Percentiles rank a stretch among this genome's conserved stretches.
Evolutionary conservation across 2,113 vertebrate species (phyloP).

Genomic region (Hiodon tergisus): DNA sequence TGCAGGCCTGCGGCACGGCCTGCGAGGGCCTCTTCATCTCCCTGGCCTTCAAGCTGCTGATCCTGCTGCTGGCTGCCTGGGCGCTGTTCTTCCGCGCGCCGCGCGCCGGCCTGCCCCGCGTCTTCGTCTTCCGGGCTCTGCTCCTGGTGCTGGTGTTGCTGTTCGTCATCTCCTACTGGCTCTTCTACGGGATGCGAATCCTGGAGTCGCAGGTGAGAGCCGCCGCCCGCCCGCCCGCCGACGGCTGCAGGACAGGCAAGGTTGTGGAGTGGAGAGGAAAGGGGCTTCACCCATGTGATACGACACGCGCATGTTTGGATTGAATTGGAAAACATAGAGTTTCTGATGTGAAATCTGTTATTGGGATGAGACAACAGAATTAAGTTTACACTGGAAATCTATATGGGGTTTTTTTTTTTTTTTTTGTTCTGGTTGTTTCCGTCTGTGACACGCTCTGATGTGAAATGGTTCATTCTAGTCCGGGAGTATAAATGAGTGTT

Average conservation of each 20-base stretch:
- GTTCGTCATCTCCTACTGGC: constrained; percentile 90
- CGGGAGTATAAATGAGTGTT: too few relatives aligned
- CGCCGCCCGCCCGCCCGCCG: neutral
- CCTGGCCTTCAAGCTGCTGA: constrained; percentile 90
- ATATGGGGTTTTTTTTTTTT: too few relatives aligned
- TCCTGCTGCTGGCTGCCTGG: constrained; percentile 89
- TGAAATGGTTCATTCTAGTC: too few relatives aligned
- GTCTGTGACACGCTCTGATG: too few relatives aligned
- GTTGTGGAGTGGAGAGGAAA: too few relatives aligned
- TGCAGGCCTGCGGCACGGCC: constrained; percentile 82
- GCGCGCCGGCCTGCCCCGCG: constrained; percentile 74
- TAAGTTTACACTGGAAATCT: too few relatives aligned
- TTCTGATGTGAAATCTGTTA: too few relatives aligned
- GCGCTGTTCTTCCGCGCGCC: constrained; percentile 83
- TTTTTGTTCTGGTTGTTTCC: too few relatives aligned
- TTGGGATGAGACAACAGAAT: too few relatives aligned
- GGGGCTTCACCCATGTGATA: too few relatives aligned
- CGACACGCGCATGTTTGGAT: too few relatives aligned
- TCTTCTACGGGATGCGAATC: constrained; percentile 90
- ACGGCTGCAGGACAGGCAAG: neutral
- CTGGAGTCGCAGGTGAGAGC: constrained; percentile 67
- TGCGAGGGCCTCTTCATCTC: constrained; percentile 96
- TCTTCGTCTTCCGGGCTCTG: constrained; percentile 82
- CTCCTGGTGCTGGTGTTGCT: constrained; percentile 83
- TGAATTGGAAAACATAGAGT: too few relatives aligned